Percentiles rank a stretch among this genome's conserved stretches.
Conservation (phyloP, 2,888 invertebrate species). For the Leucozona laternaria region DNA sequence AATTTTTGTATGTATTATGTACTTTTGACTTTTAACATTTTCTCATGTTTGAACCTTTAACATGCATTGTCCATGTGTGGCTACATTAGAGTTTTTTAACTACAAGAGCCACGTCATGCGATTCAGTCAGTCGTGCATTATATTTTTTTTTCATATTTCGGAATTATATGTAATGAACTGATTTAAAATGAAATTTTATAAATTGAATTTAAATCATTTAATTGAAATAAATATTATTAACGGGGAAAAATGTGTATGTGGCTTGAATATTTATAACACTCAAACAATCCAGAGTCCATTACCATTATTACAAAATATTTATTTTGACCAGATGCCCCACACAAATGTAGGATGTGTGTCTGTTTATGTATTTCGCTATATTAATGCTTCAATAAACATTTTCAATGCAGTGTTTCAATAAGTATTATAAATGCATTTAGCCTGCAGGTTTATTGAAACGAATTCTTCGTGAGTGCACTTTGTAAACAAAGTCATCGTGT, state of each 20-base stretch:
- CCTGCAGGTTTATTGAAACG: constrained; percentile 52
- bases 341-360: background rate
- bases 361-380: background rate
- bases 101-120: too few relatives aligned
- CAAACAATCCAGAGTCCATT: constrained; percentile 24
- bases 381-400: constrained; percentile 38
- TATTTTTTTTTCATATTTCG: too few relatives aligned
- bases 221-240: background rate
- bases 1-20: too few relatives aligned
- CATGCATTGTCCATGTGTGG: too few relatives aligned
- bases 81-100: too few relatives aligned
- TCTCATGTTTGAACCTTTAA: too few relatives aligned
- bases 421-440: constrained; percentile 40
- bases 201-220: constrained; percentile 11
- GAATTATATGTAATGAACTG: too few relatives aligned
- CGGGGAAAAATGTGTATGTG: background rate
- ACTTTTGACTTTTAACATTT: too few relatives aligned
- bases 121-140: too few relatives aligned
- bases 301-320: constrained; percentile 25
- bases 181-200: background rate
- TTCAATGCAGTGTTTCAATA: constrained; percentile 10
- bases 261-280: background rate
- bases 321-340: constrained; percentile 37
- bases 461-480: constrained; percentile 48
- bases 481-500: constrained; percentile 39